Evolutionary conservation across 2,113 vertebrate genomes (phyloP).

Genomic region (Rynchops niger): DNA sequence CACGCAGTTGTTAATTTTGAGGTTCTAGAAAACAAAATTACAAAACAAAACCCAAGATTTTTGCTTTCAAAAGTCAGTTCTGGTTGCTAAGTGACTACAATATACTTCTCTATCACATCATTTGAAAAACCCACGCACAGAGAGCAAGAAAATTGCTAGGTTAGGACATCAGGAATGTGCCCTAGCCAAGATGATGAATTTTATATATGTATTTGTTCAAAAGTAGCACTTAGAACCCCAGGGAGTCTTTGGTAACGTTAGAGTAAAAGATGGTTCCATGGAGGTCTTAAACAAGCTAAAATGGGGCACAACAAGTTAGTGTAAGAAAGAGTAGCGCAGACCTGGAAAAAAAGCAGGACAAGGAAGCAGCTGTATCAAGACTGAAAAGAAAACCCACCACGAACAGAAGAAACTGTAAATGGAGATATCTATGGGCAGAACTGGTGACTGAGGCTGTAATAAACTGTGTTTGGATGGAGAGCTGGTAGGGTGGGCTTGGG

Average conservation of each 20-base stretch:
- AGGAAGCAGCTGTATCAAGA: not conserved
- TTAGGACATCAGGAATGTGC: slow-evolving; percentile 15
- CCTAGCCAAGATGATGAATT: not conserved
- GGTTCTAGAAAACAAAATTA: not conserved
- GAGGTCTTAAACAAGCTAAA: not conserved
- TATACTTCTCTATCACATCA: not conserved
- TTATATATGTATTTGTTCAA: not conserved
- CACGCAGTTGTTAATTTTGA: not conserved
- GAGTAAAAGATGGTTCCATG: not conserved
- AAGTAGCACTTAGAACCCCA: not conserved
- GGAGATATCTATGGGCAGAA: not conserved
- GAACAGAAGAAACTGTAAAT: not conserved
- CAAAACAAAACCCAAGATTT: not conserved
- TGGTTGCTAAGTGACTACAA: slow-evolving; percentile 63
- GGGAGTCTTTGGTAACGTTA: not conserved
- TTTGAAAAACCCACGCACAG: not conserved
- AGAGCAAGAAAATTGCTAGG: slow-evolving; percentile 23
- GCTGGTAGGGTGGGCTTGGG: not conserved
- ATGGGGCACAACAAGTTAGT: not conserved
- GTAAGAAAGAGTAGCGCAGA: not conserved
- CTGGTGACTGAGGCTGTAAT: not conserved
- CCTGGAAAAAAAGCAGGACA: not conserved
- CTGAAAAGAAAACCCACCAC: not conserved
- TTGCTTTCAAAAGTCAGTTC: slow-evolving; percentile 4
- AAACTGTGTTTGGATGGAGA: not conserved